Evolutionary conservation across 2,797 vertebrate species (phyloP).

Genomic region (Vespertilio murinus): DNA sequence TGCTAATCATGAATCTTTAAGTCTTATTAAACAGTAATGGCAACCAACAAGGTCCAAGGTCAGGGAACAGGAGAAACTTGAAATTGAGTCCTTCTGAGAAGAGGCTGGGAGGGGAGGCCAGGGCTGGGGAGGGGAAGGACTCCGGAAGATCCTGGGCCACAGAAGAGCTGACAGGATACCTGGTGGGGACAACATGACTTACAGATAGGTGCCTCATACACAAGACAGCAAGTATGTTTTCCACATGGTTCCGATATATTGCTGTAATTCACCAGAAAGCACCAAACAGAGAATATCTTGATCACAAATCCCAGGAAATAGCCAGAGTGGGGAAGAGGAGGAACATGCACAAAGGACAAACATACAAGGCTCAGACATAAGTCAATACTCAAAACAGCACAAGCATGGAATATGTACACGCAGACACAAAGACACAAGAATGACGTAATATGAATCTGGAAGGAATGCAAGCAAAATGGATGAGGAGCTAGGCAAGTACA

Average conservation of each 20-base stretch:
- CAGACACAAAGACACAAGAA: slow-evolving; percentile 22
- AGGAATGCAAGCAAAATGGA: slow-evolving; percentile 65
- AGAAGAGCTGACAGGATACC: slow-evolving; percentile 11
- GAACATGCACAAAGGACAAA: slow-evolving; percentile 63
- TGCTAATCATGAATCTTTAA: neutral
- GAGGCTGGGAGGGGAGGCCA: neutral
- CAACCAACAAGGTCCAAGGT: slow-evolving; percentile 25
- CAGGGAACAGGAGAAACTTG: neutral
- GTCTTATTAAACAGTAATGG: neutral
- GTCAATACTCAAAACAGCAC: slow-evolving; percentile 61
- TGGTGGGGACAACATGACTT: neutral
- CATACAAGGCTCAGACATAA: slow-evolving; percentile 51
- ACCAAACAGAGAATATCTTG: slow-evolving; percentile 44
- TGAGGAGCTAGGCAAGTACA: slow-evolving; percentile 59
- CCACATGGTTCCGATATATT: neutral
- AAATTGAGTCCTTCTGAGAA: slow-evolving; percentile 42
- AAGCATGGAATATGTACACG: slow-evolving; percentile 56
- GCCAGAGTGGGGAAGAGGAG: slow-evolving; percentile 47
- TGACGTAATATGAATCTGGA: slow-evolving; percentile 32
- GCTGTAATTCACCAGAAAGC: slow-evolving; percentile 1
- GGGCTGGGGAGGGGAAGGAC: neutral
- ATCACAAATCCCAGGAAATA: slow-evolving; percentile 50
- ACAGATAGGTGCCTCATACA: neutral
- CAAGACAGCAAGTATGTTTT: neutral
- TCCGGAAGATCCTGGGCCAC: neutral